These are phyloP conservation scores for Crax fasciolata DNA, from an alignment of 2,797 vertebrate species.

Conservation along the genomic window DNA sequence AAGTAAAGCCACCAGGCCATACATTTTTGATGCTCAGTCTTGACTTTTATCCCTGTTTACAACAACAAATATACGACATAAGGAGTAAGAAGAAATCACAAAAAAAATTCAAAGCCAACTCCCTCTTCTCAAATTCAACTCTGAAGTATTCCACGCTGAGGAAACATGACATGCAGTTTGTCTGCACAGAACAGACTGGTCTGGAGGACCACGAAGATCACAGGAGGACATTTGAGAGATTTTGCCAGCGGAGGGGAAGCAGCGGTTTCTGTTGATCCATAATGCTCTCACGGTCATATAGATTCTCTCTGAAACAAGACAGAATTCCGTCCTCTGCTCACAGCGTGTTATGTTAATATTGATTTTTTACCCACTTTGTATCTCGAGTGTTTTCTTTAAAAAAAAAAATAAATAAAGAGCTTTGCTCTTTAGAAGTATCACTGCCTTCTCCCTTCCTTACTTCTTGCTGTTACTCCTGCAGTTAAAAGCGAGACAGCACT, in stretches of 20 bases:
- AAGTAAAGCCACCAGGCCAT: background rate
- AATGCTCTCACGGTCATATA: background rate
- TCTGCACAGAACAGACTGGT: background rate
- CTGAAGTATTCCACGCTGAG: background rate
- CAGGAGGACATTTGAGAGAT: background rate
- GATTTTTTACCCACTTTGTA: conserved; percentile 13
- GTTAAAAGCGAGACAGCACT: background rate
- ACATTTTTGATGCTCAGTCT: background rate
- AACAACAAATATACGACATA: background rate
- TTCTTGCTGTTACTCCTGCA: background rate
- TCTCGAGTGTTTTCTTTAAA: background rate
- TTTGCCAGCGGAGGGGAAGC: background rate
- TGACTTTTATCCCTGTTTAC: background rate
- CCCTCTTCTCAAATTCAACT: background rate
- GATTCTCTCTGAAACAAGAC: background rate
- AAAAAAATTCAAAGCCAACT: background rate
- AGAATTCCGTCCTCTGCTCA: background rate
- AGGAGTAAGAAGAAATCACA: background rate
- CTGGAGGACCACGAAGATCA: background rate
- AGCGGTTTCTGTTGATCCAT: background rate
- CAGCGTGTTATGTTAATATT: background rate
- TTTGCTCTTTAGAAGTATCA: background rate
- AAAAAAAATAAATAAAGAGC: background rate
- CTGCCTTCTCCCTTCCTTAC: background rate
- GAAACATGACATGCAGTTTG: background rate